A percentile compares a stretch with the other conserved stretches of the same genome.
Evolutionary conservation across 92 coral and sea anemone species (phyloP).

Genomic region (Hydrozoanthus gracilis): DNA sequence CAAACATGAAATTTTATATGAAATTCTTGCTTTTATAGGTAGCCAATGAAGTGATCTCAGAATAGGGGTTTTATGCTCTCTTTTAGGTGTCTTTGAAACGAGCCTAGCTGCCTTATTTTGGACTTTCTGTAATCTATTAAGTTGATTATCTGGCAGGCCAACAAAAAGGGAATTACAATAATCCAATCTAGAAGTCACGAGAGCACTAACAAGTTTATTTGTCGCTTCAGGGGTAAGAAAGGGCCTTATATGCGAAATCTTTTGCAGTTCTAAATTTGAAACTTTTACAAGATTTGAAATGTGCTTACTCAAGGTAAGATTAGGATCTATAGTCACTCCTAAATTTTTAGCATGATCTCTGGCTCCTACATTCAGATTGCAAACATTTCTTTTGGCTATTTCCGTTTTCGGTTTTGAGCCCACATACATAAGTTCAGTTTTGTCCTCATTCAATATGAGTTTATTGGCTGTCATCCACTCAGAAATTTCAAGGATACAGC

Average conservation of each 20-base stretch:
- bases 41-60: no score
- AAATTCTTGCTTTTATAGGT: not conserved
- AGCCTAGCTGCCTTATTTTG: constrained; percentile 21
- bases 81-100: not conserved
- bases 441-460: constrained; percentile 1
- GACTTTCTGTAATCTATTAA: constrained; percentile 13
- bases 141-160: constrained; percentile 20
- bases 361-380: not conserved
- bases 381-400: constrained; percentile 6
- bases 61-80: constrained; percentile 20
- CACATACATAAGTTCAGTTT: constrained; percentile 12
- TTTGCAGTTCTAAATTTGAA: constrained; percentile 18
- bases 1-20: constrained; percentile 10
- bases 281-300: constrained; percentile 8
- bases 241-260: constrained; percentile 11
- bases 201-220: constrained; percentile 21
- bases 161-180: constrained; percentile 15
- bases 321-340: constrained; percentile 11
- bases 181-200: constrained; percentile 12
- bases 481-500: not conserved
- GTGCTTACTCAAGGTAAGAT: constrained; percentile 19
- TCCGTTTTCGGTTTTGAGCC: constrained; percentile 9
- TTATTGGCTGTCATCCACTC: no score
- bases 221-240: constrained; percentile 18
- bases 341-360: constrained; percentile 17